Base-by-base conservation (phyloP, 2,888 invertebrate genomes). In the Dichetophora obliterata region DNA sequence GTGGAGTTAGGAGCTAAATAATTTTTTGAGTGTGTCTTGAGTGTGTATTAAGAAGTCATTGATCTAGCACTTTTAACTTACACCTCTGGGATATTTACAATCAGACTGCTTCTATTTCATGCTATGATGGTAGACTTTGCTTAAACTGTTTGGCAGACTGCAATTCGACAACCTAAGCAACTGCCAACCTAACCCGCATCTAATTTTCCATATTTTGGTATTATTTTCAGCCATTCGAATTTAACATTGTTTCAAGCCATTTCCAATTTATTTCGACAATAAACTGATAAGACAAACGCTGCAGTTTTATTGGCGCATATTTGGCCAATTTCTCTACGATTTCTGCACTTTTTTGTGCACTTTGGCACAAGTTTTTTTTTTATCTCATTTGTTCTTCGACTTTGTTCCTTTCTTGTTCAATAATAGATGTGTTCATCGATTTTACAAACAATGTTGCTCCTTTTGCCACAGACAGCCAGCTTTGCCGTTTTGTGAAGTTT, bases 51-150 rank as follows among this genome's bases (percentile, higher is more conserved):
- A 37, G 37, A 1, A 37, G 5, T 37, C 24, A 8, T 57, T 11
- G 11, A 3, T 5, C 24, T 57, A 24, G 34, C 16, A 22, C 24
- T 50, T 50, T 50, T 68, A 5, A 31, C 52, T 61, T 48, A 16
- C 61, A 73, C 72, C 72, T 73, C 59, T 61, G 72, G 50, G 61
- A 61, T 73, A 73, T 73, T 73, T 63, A 27, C 14, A 61, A 73
- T 61, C 61, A 24, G 61, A 63, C 50, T 52, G 50, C 5, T 63
- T 65, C 50, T 63, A 48, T 63, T 73, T 63, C n/a, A 59, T n/a
- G 57, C 59, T 71, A 11, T 69, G 3, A 27, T 52, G 27, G 16
- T 14, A 50, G n/a, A 31, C 11, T 31, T 63, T 16, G 16, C 31
- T 14, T 24, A 61, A 24, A 14, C 16, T 52, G 4, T 19, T 63